Evolutionary conservation across 2,797 vertebrate species (phyloP).

Genomic region (Danionella dracula): DNA sequence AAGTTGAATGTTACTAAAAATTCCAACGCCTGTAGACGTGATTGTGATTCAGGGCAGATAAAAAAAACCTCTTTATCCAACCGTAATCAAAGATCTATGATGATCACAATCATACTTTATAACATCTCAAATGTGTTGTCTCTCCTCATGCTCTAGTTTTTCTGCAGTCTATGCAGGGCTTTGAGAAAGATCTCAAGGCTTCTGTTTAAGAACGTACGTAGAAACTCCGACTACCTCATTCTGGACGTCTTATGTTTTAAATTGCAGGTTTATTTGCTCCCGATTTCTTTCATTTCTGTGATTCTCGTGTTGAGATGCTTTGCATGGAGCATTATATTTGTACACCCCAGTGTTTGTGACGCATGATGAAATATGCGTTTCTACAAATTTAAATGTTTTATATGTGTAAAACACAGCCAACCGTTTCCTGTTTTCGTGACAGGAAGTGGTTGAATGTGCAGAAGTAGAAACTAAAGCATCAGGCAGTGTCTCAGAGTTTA

Average conservation of each 20-base stretch:
- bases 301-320: slow-evolving; percentile 6
- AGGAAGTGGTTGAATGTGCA: slow-evolving; percentile 77
- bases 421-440: slow-evolving; percentile 87
- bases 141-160: slow-evolving; percentile 54
- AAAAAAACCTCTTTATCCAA: no score
- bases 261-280: not conserved
- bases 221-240: slow-evolving; percentile 35
- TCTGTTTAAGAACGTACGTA: slow-evolving; percentile 67
- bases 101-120: no score
- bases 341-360: slow-evolving; percentile 27
- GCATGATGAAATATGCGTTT: slow-evolving; percentile 48
- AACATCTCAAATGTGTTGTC: slow-evolving; percentile 10
- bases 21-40: no score
- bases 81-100: no score
- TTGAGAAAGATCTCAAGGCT: slow-evolving; percentile 65
- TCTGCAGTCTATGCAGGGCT: slow-evolving; percentile 64
- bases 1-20: no score
- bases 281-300: not conserved
- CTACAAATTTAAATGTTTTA: slow-evolving; percentile 59
- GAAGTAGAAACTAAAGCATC: slow-evolving; percentile 58
- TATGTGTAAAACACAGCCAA: slow-evolving; percentile 55
- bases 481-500: slow-evolving; percentile 44
- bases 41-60: no score
- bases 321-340: slow-evolving; percentile 34
- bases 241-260: slow-evolving; percentile 26